These are phyloP conservation scores for Plecotus auritus DNA, from an alignment of 2,113 vertebrate species.

Conservation along the genomic window DNA sequence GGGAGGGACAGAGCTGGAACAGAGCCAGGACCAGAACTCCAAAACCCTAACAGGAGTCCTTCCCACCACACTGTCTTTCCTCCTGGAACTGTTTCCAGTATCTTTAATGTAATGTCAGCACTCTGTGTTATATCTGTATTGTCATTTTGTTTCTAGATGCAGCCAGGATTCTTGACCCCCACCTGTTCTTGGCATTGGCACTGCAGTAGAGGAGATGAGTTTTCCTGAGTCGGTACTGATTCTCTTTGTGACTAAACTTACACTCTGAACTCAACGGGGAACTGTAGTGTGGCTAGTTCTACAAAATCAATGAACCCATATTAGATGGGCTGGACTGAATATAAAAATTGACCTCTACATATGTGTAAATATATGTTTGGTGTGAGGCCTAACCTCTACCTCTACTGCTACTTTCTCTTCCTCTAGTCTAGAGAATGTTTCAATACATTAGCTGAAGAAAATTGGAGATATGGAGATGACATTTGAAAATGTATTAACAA, in stretches of 20 bases:
- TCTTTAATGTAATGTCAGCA: background rate
- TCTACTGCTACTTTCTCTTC: background rate
- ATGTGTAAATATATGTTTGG: background rate
- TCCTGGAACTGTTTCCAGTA: background rate
- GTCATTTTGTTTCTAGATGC: background rate
- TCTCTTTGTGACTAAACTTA: background rate
- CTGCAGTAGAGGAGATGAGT: background rate
- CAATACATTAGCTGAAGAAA: background rate
- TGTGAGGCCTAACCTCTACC: rapidly evolving
- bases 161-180: background rate
- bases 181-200: background rate
- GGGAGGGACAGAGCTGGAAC: background rate
- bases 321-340: background rate
- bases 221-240: background rate
- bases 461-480: background rate
- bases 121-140: background rate
- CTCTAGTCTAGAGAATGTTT: background rate
- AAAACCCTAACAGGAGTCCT: background rate
- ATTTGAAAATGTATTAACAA: background rate
- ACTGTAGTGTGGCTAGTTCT: background rate
- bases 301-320: background rate
- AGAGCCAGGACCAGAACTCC: background rate
- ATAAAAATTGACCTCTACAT: background rate
- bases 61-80: background rate
- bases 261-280: background rate